Base-by-base conservation (phyloP, 2,888 invertebrate genomes). In the Acleris holmiana region DNA sequence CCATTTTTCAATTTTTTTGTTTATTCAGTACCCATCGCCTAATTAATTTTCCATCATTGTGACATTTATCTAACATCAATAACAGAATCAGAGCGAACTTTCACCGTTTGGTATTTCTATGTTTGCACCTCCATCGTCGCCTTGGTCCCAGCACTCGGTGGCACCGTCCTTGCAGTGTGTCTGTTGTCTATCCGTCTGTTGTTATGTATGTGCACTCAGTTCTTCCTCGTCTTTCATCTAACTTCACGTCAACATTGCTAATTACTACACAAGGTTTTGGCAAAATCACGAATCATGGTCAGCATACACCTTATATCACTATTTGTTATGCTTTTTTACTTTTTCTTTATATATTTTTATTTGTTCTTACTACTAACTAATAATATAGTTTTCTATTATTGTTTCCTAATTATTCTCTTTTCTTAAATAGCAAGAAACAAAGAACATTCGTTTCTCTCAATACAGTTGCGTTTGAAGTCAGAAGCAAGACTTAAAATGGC, bases 341-440 rank as follows among this genome's bases (percentile, higher is more conserved):
- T 7, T 35, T n/a, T 35, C 61, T 21, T 59, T 10, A 29, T 47
- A 60, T 56, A 66, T 61, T 58, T 64, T 66, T 70, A 65, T 67
- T 60, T 60, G 51, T 19, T 18, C 44, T 25, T 44, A 51, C 15
- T n/a, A 15, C 17, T 44, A 17, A 44, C 44, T 44, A n/a, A n/a
- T n/a, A n/a, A n/a, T n/a, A n/a, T n/a, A n/a, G n/a, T 29, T 29
- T 29, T 29, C 29, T 29, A 29, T 25, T 29, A 29, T 29, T 2
- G 8, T 29, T 29, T 29, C 8, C 8, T 13, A 35, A 13, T 35
- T 13, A 13, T 35, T 35, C 13, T 13, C 13, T 35, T 35, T 13
- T 35, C 35, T 35, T 35, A 35, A 35, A 1, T 29, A 8, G 2
- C 7, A 29, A 35, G 13, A 13, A 35, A 35, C 3, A 29, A 29